Conservation (phyloP, 2,113 vertebrate genomes). For the Archilochus colubris region DNA sequence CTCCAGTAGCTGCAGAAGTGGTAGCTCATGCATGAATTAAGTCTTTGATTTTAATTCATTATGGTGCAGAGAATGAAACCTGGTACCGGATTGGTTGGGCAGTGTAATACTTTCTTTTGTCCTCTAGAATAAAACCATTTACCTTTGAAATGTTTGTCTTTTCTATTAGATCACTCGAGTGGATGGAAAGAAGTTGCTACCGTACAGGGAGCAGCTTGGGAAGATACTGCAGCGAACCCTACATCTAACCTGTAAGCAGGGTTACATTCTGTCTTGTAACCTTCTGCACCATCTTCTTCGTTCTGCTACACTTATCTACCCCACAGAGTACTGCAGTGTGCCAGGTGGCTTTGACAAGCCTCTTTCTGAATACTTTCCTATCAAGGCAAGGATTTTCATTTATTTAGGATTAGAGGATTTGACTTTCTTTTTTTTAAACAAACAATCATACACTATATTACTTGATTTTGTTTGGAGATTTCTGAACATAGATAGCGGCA, state of each 20-base stretch:
- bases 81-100: not conserved
- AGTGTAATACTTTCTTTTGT: not conserved
- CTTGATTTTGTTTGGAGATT: constrained; percentile 22
- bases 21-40: too few relatives aligned
- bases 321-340: constrained; percentile 97
- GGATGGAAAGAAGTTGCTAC: constrained; percentile 93
- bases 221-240: constrained; percentile 92
- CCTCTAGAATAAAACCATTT: not conserved
- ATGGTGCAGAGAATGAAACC: not conserved
- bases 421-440: not conserved
- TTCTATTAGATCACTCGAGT: constrained; percentile 90
- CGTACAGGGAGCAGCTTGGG: constrained; percentile 89
- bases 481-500: not conserved
- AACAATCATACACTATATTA: not conserved
- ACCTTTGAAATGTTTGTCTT: not conserved
- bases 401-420: constrained; percentile 68
- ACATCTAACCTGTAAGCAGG: constrained; percentile 95
- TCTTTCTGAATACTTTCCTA: constrained; percentile 91
- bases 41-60: not conserved
- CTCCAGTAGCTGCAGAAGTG: not conserved
- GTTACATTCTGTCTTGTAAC: constrained; percentile 96
- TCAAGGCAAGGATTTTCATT: constrained; percentile 89
- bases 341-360: constrained; percentile 93
- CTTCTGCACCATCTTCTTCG: constrained; percentile 95
- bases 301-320: constrained; percentile 93